Conservation (phyloP, 2,113 vertebrate genomes). For the Syngnathus typhle region DNA sequence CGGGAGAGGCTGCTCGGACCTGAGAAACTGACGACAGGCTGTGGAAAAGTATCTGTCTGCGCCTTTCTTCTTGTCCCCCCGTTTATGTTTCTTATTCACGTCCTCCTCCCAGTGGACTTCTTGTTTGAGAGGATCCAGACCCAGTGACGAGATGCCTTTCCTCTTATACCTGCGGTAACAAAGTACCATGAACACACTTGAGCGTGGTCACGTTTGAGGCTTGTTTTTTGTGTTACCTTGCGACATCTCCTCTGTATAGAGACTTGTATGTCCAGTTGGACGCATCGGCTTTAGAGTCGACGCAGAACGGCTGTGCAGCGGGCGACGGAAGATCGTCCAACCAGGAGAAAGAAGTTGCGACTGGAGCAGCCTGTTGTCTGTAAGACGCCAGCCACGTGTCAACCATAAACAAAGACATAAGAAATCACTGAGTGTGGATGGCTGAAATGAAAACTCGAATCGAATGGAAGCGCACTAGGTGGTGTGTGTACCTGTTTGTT, state of each 20-base stretch:
- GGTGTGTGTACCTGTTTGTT: slow-evolving; percentile 24
- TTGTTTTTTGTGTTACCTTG: slow-evolving; percentile 70
- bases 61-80: slow-evolving; percentile 29
- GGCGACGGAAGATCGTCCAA: slow-evolving; percentile 79
- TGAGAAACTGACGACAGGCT: slow-evolving; percentile 67
- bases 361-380: slow-evolving; percentile 41
- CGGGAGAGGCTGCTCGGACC: slow-evolving; percentile 37
- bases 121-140: slow-evolving; percentile 78
- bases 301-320: slow-evolving; percentile 73
- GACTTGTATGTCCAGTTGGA: slow-evolving; percentile 96
- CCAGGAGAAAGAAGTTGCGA: slow-evolving; percentile 69
- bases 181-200: background rate
- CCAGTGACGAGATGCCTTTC: slow-evolving; percentile 81
- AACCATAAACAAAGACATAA: background rate
- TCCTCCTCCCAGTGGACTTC: slow-evolving; percentile 77
- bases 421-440: no score
- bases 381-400: slow-evolving; percentile 13
- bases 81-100: slow-evolving; percentile 61
- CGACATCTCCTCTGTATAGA: slow-evolving; percentile 85
- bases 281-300: slow-evolving; percentile 82
- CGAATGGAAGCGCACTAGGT: background rate
- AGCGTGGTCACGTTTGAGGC: background rate
- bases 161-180: slow-evolving; percentile 78
- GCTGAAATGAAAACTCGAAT: background rate
- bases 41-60: slow-evolving; percentile 80